Percentiles rank a stretch among this genome's conserved stretches.
phyloP scores from a whole-genome alignment of 1,140 invertebrate species.

The Sinonovacula constricta region DNA sequence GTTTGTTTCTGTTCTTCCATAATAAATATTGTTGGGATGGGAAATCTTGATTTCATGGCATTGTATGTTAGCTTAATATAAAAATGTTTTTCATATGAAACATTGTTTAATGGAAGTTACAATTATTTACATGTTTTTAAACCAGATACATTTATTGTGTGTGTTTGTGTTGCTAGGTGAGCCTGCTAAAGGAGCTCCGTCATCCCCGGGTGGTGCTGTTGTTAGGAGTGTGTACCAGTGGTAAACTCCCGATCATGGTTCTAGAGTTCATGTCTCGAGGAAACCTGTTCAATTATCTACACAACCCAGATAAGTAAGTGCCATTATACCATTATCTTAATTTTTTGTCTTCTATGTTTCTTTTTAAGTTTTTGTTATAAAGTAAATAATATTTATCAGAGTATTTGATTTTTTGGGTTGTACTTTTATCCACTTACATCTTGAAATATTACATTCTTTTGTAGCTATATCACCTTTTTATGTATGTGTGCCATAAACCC shows the following conservation, averaged over 20 bases:
- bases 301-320: conserved; percentile 62
- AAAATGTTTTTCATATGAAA: no score
- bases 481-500: no score
- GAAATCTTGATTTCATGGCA: no score
- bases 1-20: no score
- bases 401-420: neutral
- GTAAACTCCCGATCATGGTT: conserved; percentile 68
- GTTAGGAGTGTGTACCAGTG: conserved; percentile 69
- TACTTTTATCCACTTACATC: no score
- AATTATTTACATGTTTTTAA: no score
- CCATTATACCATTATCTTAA: neutral
- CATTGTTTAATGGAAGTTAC: no score
- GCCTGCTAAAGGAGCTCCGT: conserved; percentile 68
- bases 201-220: conserved; percentile 73
- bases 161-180: conserved; percentile 61
- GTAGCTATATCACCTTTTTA: no score
- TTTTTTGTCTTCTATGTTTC: neutral
- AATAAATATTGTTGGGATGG: no score
- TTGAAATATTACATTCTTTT: no score
- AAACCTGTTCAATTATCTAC: conserved; percentile 66
- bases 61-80: no score
- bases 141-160: no score
- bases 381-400: neutral
- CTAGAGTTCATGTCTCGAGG: conserved; percentile 72
- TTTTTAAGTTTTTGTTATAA: neutral